Conservation (phyloP, 2,888 invertebrate genomes). For the Cynaeus angustus region DNA sequence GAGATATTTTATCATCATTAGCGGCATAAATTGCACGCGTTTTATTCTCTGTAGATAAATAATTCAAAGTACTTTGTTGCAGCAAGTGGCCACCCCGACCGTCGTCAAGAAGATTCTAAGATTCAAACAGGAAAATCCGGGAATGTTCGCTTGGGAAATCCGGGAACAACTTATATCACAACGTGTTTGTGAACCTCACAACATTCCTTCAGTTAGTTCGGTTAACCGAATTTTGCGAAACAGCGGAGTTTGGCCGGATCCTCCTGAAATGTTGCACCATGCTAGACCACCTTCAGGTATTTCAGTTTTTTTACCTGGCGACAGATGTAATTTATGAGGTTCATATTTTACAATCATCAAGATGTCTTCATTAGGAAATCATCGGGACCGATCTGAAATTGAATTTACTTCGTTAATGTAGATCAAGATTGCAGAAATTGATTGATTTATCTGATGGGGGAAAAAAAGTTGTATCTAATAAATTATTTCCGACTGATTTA, state of each 20-base stretch:
- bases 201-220: conserved; percentile 94
- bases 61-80: conserved; percentile 68
- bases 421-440: conserved; percentile 21
- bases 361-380: conserved; percentile 53
- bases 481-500: too few species aligned
- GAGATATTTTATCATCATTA: conserved; percentile 39
- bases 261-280: conserved; percentile 70
- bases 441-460: too few species aligned
- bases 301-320: conserved; percentile 1
- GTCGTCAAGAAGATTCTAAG: conserved; percentile 96
- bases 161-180: conserved; percentile 91
- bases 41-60: conserved; percentile 6
- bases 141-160: conserved; percentile 98
- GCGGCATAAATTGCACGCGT: conserved; percentile 31
- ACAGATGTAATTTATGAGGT: conserved; percentile 32
- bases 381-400: conserved; percentile 43
- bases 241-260: conserved; percentile 86
- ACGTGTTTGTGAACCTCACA: conserved; percentile 91
- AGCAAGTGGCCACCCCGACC: conserved; percentile 98
- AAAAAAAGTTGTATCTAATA: too few species aligned
- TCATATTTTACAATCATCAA: conserved; percentile 44
- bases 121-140: conserved; percentile 95
- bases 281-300: conserved; percentile 62
- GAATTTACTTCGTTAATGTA: conserved; percentile 2
- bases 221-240: conserved; percentile 94